Evolutionary conservation across 2,888 invertebrate genomes (phyloP).

Genomic region (Rosalia funebris): DNA sequence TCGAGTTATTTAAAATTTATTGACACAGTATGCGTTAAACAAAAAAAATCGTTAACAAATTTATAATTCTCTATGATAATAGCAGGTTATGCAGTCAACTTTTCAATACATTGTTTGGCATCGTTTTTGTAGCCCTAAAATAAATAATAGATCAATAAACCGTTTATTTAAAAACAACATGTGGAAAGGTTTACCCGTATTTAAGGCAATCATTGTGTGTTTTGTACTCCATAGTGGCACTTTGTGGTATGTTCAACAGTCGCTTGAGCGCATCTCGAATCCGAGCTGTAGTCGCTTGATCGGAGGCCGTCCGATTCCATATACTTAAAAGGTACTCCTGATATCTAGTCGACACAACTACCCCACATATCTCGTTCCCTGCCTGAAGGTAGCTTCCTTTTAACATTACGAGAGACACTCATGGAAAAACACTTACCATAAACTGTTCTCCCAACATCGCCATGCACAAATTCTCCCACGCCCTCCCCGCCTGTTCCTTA

Average conservation of each 20-base stretch:
- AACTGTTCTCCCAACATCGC: constrained; percentile 99
- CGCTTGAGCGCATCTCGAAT: constrained; percentile 95
- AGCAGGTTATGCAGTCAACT: constrained; percentile 54
- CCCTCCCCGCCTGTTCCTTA: constrained; percentile 93
- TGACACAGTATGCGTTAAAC: constrained; percentile 17
- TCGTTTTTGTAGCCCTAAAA: constrained; percentile 60
- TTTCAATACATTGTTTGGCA: constrained; percentile 57
- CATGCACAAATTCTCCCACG: constrained; percentile 98
- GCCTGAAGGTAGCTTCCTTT: constrained; percentile 62
- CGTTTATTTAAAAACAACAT: neutral
- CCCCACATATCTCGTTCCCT: constrained; percentile 97
- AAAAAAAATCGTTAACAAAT: constrained; percentile 20
- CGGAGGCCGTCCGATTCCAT: constrained; percentile 96
- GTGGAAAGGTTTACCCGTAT: constrained; percentile 66
- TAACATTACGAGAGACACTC: neutral
- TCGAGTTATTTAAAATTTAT: constrained; percentile 13
- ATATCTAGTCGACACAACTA: constrained; percentile 94
- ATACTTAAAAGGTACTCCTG: constrained; percentile 96
- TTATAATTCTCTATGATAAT: constrained; percentile 18
- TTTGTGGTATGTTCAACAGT: constrained; percentile 92
- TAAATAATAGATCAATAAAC: neutral
- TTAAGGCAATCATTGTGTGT: constrained; percentile 83
- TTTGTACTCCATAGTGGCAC: constrained; percentile 95
- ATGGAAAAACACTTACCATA: constrained; percentile 69
- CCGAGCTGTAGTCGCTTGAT: constrained; percentile 86